Evolutionary conservation across 2,113 vertebrate species (phyloP).

Genomic region (Tricholaema leucomelas): DNA sequence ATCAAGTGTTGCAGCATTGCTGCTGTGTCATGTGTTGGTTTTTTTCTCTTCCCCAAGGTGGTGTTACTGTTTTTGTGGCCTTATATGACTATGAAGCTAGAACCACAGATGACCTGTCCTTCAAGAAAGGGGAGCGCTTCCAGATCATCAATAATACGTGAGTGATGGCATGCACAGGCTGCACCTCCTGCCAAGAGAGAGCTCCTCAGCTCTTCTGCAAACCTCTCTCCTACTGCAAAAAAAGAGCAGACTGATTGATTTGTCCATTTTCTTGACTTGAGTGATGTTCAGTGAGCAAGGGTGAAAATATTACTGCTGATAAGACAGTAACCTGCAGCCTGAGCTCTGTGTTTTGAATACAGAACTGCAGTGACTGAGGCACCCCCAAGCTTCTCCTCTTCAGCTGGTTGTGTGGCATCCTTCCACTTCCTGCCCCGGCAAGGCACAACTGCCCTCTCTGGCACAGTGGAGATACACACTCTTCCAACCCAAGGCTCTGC

Average conservation of each 20-base stretch:
- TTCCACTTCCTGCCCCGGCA: not conserved
- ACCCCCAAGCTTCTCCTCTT: not conserved
- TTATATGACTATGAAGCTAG: slow-evolving; percentile 99
- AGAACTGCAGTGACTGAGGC: not conserved
- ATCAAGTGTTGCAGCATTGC: not conserved
- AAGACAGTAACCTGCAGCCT: not conserved
- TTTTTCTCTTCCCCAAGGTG: slow-evolving; percentile 77
- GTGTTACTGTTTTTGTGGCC: slow-evolving; percentile 98
- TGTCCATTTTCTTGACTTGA: not conserved
- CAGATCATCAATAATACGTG: slow-evolving; percentile 99
- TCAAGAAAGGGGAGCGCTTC: slow-evolving; percentile 97
- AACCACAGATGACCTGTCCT: slow-evolving; percentile 97
- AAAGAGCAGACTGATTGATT: not conserved
- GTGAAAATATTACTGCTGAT: not conserved
- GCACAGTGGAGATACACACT: not conserved
- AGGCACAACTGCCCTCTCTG: accelerated
- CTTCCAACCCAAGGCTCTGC: not conserved
- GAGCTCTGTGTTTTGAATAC: not conserved
- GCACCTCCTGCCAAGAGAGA: not conserved
- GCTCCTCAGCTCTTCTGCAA: not conserved
- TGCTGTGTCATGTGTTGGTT: not conserved
- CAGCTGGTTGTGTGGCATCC: not conserved
- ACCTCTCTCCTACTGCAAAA: not conserved
- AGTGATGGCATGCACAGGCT: slow-evolving; percentile 58
- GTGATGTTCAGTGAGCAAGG: not conserved